Evolutionary conservation across 2,888 invertebrate species (phyloP).

Genomic region (Trisateles emortualis): DNA sequence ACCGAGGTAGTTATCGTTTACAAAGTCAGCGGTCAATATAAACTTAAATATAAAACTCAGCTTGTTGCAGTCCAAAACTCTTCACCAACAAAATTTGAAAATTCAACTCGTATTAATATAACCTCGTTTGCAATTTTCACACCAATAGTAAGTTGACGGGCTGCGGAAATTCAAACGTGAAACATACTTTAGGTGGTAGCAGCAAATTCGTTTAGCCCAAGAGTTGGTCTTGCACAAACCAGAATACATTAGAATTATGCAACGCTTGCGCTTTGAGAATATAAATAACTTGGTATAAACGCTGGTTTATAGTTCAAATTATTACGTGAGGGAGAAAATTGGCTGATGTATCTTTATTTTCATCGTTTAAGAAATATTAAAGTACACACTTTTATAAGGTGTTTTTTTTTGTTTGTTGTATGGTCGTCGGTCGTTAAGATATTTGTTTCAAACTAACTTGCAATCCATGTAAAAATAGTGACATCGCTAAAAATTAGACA

Average conservation of each 20-base stretch:
- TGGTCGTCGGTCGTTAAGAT: no score
- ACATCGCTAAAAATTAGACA: no score
- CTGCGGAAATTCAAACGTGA: slow-evolving; percentile 39
- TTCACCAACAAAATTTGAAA: neutral
- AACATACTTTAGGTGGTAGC: slow-evolving; percentile 31
- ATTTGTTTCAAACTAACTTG: no score
- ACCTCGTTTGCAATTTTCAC: slow-evolving; percentile 4
- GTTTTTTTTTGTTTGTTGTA: no score
- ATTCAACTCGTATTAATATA: neutral
- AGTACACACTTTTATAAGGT: neutral
- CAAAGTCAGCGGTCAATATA: no score
- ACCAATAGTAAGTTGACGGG: slow-evolving; percentile 15
- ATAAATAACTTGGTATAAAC: slow-evolving; percentile 39
- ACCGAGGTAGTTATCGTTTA: no score
- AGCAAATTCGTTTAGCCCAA: slow-evolving; percentile 36
- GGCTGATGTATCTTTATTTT: slow-evolving; percentile 15
- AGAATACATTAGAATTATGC: slow-evolving; percentile 46
- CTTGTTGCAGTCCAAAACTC: no score
- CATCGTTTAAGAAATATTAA: neutral
- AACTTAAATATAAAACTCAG: no score
- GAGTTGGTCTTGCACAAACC: slow-evolving; percentile 33
- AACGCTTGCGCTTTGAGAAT: slow-evolving; percentile 22
- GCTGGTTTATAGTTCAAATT: slow-evolving; percentile 31
- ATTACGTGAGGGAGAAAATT: slow-evolving; percentile 21
- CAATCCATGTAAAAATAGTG: no score